Evolutionary conservation across 2,113 vertebrate genomes (phyloP), one percentile per base, ranked within the genome.

Genomic region (Turnix velox): DNA sequence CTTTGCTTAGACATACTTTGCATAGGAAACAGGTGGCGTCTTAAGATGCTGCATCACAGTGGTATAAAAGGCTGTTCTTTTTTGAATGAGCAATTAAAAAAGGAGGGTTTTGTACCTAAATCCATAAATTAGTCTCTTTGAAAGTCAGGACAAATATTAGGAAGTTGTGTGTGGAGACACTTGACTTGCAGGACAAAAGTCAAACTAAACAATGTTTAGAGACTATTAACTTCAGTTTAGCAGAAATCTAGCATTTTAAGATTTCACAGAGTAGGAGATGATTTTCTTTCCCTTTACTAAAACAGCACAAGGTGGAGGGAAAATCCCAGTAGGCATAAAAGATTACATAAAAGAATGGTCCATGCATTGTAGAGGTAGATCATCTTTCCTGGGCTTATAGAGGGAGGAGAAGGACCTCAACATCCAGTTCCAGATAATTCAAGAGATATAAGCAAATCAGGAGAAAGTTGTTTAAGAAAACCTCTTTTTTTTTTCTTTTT

Each of bases 41-140:
- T n/a, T n/a, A n/a, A n/a, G n/a, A n/a, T 74, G 4, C 2, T 27
- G 9, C 16, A 19, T 17, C 2, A 1, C 0, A 8, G 5, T 18
- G 5, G 8, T 10, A 7, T 4, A 5, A 33, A 23, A 40, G 58
- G 2, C 4, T 3, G 10, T 46, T 31, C 18, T 48, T 48, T 42
- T 68, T 80, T 9, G 20, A 6, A 12, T 1, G 2, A 6, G 14
- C 57, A 52, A 55, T 5, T 9, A 4, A n/a, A 75, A 52, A n/a
- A 23, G 3, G 10, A 76, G 14, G 3, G 8, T 0, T 0, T 39
- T 61, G 25, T 25, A 68, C 12, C 3, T 43, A 42, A n/a, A n/a
- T n/a, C n/a, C n/a, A n/a, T n/a, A n/a, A 90, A 83, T 40, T 19
- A 23, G 19, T n/a, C 31, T 58, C 31, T 43, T 14, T 17, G 39